A percentile compares a stretch with the other conserved stretches of the same genome.
These are phyloP conservation scores for Meta bourneti DNA, from an alignment of 2,888 invertebrate genomes.

Conservation along the genomic window DNA sequence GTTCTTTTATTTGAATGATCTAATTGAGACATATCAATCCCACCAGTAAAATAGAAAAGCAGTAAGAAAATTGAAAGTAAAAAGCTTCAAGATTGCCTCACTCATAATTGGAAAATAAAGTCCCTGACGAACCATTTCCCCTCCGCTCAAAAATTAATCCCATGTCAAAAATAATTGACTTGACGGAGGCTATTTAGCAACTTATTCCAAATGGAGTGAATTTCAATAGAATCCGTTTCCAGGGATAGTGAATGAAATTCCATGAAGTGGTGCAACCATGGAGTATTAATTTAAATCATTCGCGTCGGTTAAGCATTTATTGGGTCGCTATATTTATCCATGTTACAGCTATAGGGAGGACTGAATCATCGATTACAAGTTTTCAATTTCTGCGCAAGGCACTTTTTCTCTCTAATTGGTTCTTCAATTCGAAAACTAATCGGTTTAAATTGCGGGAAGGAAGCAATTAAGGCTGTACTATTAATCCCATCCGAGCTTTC, in stretches of 20 bases:
- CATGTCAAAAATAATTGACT: background rate
- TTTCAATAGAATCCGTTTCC: background rate
- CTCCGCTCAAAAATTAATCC: background rate
- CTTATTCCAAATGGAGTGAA: background rate
- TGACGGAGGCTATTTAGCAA: background rate
- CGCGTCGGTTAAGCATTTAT: slow-evolving; percentile 58
- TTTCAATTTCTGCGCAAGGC: slow-evolving; percentile 31
- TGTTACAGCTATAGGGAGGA: background rate
- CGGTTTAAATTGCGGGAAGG: slow-evolving; percentile 2
- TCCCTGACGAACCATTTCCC: background rate
- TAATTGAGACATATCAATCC: too few relatives aligned
- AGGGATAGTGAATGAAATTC: slow-evolving; percentile 20
- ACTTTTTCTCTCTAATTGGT: slow-evolving; percentile 34
- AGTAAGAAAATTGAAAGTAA: too few relatives aligned
- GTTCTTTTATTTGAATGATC: too few relatives aligned
- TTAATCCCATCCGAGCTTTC: slow-evolving; percentile 48
- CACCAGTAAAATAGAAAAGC: too few relatives aligned
- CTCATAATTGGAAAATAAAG: background rate
- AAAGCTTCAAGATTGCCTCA: background rate
- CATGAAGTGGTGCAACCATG: background rate
- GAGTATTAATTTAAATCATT: slow-evolving; percentile 54
- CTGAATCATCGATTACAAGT: slow-evolving; percentile 35
- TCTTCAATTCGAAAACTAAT: slow-evolving; percentile 31
- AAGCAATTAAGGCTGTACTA: slow-evolving; percentile 49
- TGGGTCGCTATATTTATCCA: slow-evolving; percentile 43